Conservation (phyloP, 2,888 invertebrate species). For the Morpho deidamia region DNA sequence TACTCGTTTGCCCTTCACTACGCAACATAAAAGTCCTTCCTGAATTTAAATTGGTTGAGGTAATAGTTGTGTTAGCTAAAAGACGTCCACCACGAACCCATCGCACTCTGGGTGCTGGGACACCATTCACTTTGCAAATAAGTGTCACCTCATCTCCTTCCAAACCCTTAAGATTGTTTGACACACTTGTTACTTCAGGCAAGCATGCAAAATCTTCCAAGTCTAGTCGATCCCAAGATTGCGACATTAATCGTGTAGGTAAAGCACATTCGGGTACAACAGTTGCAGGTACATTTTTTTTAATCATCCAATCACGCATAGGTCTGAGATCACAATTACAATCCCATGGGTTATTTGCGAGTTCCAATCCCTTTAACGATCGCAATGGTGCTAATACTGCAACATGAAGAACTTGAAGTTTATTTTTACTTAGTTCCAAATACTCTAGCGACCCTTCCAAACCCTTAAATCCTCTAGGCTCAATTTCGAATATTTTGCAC, state of each 20-base stretch:
- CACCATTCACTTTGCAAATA: slow-evolving; percentile 83
- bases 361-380: slow-evolving; percentile 85
- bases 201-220: slow-evolving; percentile 89
- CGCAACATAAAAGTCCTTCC: slow-evolving; percentile 82
- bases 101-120: slow-evolving; percentile 84
- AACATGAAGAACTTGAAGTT: slow-evolving; percentile 81
- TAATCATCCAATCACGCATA: slow-evolving; percentile 87
- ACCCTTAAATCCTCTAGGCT: slow-evolving; percentile 84
- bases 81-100: slow-evolving; percentile 85
- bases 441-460: slow-evolving; percentile 85
- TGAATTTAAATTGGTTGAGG: slow-evolving; percentile 56
- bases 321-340: slow-evolving; percentile 88
- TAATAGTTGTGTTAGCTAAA: slow-evolving; percentile 78
- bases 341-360: slow-evolving; percentile 90
- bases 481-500: slow-evolving; percentile 84
- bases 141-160: slow-evolving; percentile 87
- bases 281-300: slow-evolving; percentile 85
- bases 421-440: slow-evolving; percentile 87
- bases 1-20: slow-evolving; percentile 82
- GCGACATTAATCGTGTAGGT: slow-evolving; percentile 81
- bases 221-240: slow-evolving; percentile 86
- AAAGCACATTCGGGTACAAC: slow-evolving; percentile 82
- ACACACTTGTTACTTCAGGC: slow-evolving; percentile 82
- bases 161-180: slow-evolving; percentile 79
- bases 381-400: slow-evolving; percentile 82